Evolutionary conservation across 1,140 invertebrate species (phyloP).

Genomic region (Muscidifurax raptorellus): DNA sequence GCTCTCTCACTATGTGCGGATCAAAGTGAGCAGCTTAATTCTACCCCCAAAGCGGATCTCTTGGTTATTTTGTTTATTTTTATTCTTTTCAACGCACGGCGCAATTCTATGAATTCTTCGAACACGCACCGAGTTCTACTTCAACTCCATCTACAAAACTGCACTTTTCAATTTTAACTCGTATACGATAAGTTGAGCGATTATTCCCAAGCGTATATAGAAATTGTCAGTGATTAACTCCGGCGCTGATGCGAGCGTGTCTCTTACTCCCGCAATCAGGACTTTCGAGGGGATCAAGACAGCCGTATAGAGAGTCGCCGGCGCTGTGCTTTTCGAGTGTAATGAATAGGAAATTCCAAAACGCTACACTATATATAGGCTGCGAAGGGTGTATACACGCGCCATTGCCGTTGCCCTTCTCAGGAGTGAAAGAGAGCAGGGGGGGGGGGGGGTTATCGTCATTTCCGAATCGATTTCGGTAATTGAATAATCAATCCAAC

Average conservation of each 20-base stretch:
- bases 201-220: too few species aligned
- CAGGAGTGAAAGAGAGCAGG: too few species aligned
- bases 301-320: background rate
- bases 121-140: too few species aligned
- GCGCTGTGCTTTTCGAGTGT: slow-evolving; percentile 28
- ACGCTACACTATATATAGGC: slow-evolving; percentile 57
- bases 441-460: slow-evolving; percentile 64
- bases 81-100: background rate
- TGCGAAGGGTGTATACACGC: slow-evolving; percentile 45
- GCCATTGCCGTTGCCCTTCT: background rate
- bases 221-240: too few species aligned
- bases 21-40: slow-evolving; percentile 1
- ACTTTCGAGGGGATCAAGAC: background rate
- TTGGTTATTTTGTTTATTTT: background rate
- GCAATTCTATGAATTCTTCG: too few species aligned
- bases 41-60: background rate
- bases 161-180: too few species aligned
- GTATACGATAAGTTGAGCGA: too few species aligned
- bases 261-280: background rate
- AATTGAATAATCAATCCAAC: slow-evolving; percentile 72
- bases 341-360: slow-evolving; percentile 69
- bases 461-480: slow-evolving; percentile 74
- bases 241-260: too few species aligned
- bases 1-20: background rate
- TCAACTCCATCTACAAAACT: too few species aligned